Conservation (phyloP, 2,113 vertebrate species). For the Nematolebias whitei region DNA sequence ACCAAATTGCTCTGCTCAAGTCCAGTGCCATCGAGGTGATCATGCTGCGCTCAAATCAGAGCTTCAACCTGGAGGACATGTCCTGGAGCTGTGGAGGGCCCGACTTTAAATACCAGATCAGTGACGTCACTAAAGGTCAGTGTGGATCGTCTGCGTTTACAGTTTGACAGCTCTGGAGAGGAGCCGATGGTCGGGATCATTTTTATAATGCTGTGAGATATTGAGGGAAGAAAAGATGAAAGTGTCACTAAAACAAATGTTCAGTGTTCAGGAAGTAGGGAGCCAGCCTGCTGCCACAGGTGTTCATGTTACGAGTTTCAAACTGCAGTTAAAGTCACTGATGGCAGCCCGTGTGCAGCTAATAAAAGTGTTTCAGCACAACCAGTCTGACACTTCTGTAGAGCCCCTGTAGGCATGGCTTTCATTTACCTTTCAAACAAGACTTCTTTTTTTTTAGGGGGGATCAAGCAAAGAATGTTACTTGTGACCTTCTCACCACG, state of each 20-base stretch:
- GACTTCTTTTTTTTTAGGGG: slow-evolving; percentile 25
- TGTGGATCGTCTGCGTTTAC: slow-evolving; percentile 15
- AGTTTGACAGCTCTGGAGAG: slow-evolving; percentile 2
- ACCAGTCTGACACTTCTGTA: slow-evolving; percentile 26
- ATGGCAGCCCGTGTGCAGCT: slow-evolving; percentile 9
- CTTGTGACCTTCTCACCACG: slow-evolving; percentile 40
- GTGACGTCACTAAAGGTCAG: slow-evolving; percentile 91
- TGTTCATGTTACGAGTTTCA: not conserved
- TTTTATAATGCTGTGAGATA: too few species aligned
- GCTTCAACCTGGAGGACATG: slow-evolving; percentile 95
- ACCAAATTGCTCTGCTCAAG: slow-evolving; percentile 97
- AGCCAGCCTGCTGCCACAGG: not conserved
- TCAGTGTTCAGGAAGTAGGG: too few species aligned
- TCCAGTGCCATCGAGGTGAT: slow-evolving; percentile 98
- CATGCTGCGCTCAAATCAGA: slow-evolving; percentile 97
- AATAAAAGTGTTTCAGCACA: slow-evolving; percentile 37
- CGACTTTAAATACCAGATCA: slow-evolving; percentile 91
- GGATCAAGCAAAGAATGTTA: slow-evolving; percentile 60
- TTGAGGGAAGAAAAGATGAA: slow-evolving; percentile 1
- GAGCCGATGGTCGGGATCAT: not conserved
- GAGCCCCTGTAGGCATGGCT: slow-evolving; percentile 31
- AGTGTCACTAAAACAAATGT: slow-evolving; percentile 4
- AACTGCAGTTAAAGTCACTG: slow-evolving; percentile 32
- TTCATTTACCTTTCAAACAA: slow-evolving; percentile 58
- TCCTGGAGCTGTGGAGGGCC: slow-evolving; percentile 91